Evolutionary conservation across 2,888 invertebrate species (phyloP).

Genomic region (Microctonus aethiopoides): DNA sequence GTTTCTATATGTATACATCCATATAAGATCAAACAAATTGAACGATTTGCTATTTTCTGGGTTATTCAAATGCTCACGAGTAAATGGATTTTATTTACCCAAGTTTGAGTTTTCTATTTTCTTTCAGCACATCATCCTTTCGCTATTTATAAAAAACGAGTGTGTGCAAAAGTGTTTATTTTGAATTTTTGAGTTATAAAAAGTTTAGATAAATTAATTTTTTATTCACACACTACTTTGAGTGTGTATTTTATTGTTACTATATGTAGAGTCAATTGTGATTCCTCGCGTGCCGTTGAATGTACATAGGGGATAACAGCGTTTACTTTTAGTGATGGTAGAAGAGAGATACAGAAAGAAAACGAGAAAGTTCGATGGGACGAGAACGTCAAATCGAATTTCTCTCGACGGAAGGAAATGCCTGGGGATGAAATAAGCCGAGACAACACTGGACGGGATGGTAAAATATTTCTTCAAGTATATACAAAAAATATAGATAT

Average conservation of each 20-base stretch:
- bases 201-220: neutral
- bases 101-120: neutral
- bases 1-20: constrained; percentile 4
- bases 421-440: constrained; percentile 25
- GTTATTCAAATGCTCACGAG: neutral
- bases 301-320: constrained; percentile 34
- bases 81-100: neutral
- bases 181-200: neutral
- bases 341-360: neutral
- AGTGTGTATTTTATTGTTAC: constrained; percentile 15
- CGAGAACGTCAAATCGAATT: constrained; percentile 34
- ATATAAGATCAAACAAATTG: constrained; percentile 23
- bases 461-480: constrained; percentile 25
- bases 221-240: constrained; percentile 9
- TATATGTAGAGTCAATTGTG: constrained; percentile 9
- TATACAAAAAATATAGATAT: no score
- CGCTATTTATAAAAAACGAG: neutral
- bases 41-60: constrained; percentile 7
- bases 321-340: constrained; percentile 23
- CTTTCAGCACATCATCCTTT: neutral
- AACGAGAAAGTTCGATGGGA: constrained; percentile 36
- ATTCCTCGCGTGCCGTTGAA: constrained; percentile 25
- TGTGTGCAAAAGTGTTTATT: neutral
- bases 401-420: constrained; percentile 19
- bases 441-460: constrained; percentile 24